Evolutionary conservation across 1,140 invertebrate genomes (phyloP).

Genomic region (Brachionus plicatilis): DNA sequence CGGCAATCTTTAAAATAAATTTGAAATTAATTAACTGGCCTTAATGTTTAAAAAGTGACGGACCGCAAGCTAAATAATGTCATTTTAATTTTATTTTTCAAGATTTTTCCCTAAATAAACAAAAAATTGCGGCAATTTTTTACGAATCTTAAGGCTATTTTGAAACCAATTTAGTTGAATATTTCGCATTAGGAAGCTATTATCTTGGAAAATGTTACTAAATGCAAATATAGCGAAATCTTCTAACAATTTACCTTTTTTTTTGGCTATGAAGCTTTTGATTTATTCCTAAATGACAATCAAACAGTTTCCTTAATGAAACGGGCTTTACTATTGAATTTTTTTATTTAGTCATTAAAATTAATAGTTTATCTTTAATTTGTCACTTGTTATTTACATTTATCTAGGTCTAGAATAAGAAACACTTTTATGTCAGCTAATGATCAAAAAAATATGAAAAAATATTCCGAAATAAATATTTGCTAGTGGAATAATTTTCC

Average conservation of each 20-base stretch:
- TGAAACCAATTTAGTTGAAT: not conserved
- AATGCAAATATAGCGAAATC: not conserved
- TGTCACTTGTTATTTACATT: not conserved
- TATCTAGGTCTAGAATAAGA: not conserved
- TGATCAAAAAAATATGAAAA: not conserved
- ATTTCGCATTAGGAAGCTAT: constrained; percentile 2
- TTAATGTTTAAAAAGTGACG: not conserved
- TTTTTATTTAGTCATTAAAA: constrained; percentile 30
- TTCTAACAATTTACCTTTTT: not conserved
- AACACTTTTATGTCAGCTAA: not conserved
- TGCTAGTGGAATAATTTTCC: not conserved
- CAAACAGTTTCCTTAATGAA: not conserved
- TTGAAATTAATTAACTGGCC: constrained; percentile 25
- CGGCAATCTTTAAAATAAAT: constrained; percentile 15
- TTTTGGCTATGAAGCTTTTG: not conserved
- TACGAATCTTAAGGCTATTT: not conserved
- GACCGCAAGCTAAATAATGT: not conserved
- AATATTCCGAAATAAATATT: no score
- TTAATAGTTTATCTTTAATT: constrained; percentile 34
- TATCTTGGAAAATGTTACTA: not conserved
- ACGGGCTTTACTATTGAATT: not conserved
- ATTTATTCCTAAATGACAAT: not conserved
- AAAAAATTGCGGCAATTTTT: not conserved
- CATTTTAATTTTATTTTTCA: not conserved
- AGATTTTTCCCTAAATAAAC: not conserved